A percentile compares a stretch with the other conserved stretches of the same genome.
phyloP scores from a whole-genome alignment of 2,113 vertebrate species.

The Dendrocopos noguchii region DNA sequence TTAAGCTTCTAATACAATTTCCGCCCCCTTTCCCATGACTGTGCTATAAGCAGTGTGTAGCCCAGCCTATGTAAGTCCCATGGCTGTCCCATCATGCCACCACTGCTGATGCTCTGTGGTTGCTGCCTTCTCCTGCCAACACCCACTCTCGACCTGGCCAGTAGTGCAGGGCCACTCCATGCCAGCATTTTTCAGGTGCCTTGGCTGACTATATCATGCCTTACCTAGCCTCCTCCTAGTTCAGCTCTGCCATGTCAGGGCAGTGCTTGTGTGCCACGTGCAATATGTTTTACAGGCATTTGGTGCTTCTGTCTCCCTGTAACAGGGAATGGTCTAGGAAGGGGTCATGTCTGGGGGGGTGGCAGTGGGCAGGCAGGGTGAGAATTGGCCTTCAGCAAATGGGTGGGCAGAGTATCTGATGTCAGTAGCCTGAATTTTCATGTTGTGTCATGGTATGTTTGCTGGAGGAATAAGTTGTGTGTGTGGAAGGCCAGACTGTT shows the following conservation, averaged over 20 bases:
- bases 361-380: background rate
- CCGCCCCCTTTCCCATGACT: background rate
- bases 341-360: fast-evolving
- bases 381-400: fast-evolving
- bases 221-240: fast-evolving
- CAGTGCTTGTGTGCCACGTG: fast-evolving
- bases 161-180: fast-evolving
- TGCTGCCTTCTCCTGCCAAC: background rate
- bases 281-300: fast-evolving
- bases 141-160: background rate
- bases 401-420: no score
- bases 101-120: fast-evolving
- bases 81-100: background rate
- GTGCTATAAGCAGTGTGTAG: background rate
- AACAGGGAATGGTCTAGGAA: fast-evolving
- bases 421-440: background rate
- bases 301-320: fast-evolving
- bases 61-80: background rate
- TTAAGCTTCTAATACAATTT: background rate
- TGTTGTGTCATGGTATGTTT: background rate
- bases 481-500: background rate
- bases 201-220: fast-evolving
- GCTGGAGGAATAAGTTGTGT: background rate
- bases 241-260: background rate
- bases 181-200: background rate